These are phyloP conservation scores for Malurus cyaneus DNA, from an alignment of 2,113 vertebrate genomes.

Conservation along the genomic window DNA sequence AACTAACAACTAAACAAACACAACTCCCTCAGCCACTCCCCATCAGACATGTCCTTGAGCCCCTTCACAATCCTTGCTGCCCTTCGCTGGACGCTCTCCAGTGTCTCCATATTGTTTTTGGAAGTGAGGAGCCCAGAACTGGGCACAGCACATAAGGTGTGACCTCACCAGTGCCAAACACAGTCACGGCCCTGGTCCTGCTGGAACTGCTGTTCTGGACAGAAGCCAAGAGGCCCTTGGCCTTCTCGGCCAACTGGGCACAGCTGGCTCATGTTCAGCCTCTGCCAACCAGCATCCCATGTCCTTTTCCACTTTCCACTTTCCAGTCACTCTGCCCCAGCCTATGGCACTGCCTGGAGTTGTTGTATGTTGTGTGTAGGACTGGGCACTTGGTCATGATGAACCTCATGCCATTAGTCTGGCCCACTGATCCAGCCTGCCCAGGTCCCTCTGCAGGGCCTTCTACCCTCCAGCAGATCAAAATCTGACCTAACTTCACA, in stretches of 20 bases:
- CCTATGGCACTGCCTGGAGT: accelerated
- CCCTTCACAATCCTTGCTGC: neutral
- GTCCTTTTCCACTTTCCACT: accelerated
- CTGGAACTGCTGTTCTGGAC: neutral
- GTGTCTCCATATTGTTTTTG: neutral
- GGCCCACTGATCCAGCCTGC: accelerated
- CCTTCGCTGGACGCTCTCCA: neutral
- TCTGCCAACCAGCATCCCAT: neutral
- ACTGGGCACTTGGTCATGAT: neutral
- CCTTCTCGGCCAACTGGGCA: neutral
- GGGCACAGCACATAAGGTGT: neutral
- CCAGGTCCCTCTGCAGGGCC: too few relatives aligned
- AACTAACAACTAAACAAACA: neutral
- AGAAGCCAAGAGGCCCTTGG: neutral
- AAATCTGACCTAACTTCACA: neutral
- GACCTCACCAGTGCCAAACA: neutral
- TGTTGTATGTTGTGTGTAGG: accelerated
- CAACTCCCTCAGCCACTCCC: neutral
- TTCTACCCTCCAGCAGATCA: neutral
- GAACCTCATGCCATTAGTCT: neutral
- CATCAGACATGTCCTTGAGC: neutral
- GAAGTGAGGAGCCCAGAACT: neutral
- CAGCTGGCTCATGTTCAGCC: neutral
- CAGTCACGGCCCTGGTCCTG: neutral
- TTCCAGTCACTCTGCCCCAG: neutral